Base-by-base conservation (phyloP, 2,888 invertebrate species). In the Rhorus exstirpatorius region DNA sequence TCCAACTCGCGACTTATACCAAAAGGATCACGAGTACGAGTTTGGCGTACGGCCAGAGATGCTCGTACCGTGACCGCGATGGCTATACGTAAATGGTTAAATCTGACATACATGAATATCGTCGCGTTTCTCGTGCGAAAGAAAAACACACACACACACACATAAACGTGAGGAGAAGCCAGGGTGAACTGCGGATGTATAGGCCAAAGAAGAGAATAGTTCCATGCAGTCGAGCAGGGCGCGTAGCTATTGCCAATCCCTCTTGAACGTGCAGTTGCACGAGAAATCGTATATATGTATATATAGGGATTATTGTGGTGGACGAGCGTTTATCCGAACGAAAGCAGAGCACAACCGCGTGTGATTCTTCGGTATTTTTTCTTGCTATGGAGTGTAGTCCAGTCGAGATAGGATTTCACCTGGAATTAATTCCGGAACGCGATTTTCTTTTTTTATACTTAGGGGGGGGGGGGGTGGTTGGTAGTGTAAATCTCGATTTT, bases 11-110 rank as follows among this genome's bases (percentile, higher is more conserved):
- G 35, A 68, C 31, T 21, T 41, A 75, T 68, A 61, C 38, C 8
- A n/a, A n/a, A 19, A 46, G 70, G 53, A 70, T 77, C 53, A 41
- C 44, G 77, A 53, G 53, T 58, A 68, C 63, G 80, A 55, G 67
- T 21, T 26, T 80, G 80, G 80, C 80, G 14, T 31, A 14, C 1
- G 14, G 63, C 80, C 80, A 80, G 63, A 63, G 26, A 61, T 68
- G 49, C 53, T 55, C 38, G 35, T 35, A n/a, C 35, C 38, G 67
- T 24, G 26, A 65, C 17, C 63, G 7, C 63, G 26, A 65, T 10
- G 24, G 44, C 14, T 14, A 26, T 65, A 65, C 17, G 26, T 7
- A 7, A 3, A 7, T 17, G 46, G 46, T 26, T 65, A 26, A 44
- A 46, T 26, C 24, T 14, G 41, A 19, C 46, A 31, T 12, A 65